Evolutionary conservation across 2,888 invertebrate genomes (phyloP), one percentile per base, ranked within the genome.

Genomic region (Desoria tigrina): DNA sequence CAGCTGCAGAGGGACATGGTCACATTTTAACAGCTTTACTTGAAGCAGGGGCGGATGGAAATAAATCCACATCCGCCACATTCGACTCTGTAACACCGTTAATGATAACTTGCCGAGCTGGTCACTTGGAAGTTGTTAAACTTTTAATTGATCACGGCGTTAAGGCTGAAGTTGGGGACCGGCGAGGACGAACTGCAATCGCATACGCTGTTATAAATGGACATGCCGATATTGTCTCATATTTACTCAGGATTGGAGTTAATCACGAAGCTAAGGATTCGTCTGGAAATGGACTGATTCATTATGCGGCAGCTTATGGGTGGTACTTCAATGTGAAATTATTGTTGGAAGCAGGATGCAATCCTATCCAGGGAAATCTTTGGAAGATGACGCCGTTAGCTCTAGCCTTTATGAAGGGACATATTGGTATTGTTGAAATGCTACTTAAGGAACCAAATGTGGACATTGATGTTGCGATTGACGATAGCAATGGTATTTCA

Each of bases 271-370:
- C 77, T 6, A 77, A 77, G 0, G 84, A 84, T 74, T 80, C 80
- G 27, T 84, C 83, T 9, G 83, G 82, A 37, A 84, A 84, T 76
- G 79, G 82, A 1, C 74, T 81, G 2, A 78, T 82, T 1, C 84
- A 84, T 77, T 84, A 84, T 77, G 83, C 84, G 2, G 81, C 81
- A 54, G 83, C 83, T 0, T 84, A 84, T 76, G 84, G 84, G 21
- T 84, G 84, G 83, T 80, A 81, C 74, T 81, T 81, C 73, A 80
- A 80, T 63, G 76, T 82, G 27, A 79, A 82, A 68, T 71, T 82
- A 9, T 78, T 84, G 18, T 76, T 82, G 18, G 80, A 82, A 68
- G 78, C 79, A 26, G 79, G 78, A 11, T 82, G 81, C 32, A 77
- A 78, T 26, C 77, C 80, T 2, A 79, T 78, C 72, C 76, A 75